These are phyloP conservation scores for Etheostoma nigrum DNA, from an alignment of 2,797 vertebrate genomes.

Conservation along the genomic window DNA sequence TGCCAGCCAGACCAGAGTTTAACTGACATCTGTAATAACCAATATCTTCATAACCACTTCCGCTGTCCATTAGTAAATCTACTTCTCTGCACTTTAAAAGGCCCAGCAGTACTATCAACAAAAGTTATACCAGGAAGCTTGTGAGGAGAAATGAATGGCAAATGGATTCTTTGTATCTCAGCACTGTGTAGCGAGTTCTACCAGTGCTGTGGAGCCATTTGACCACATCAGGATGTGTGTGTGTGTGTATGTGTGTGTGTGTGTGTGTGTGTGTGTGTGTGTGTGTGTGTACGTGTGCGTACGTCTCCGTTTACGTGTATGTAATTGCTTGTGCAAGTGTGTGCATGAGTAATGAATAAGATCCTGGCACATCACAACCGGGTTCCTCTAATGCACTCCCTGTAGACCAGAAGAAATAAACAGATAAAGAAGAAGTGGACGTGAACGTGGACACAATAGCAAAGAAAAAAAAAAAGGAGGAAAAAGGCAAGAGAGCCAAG, in stretches of 20 bases:
- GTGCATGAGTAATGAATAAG: constrained; percentile 76
- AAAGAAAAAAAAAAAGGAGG: constrained; percentile 24
- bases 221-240: constrained; percentile 46
- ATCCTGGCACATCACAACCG: constrained; percentile 74
- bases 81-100: constrained; percentile 61
- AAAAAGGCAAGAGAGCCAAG: constrained; percentile 12
- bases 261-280: constrained; percentile 28
- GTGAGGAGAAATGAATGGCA: constrained; percentile 68
- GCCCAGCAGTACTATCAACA: constrained; percentile 55
- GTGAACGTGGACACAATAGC: constrained; percentile 48
- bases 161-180: constrained; percentile 61
- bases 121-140: constrained; percentile 67
- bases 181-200: constrained; percentile 42
- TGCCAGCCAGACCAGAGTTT: constrained; percentile 21
- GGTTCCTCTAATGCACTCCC: constrained; percentile 77
- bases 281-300: neutral
- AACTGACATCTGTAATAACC: constrained; percentile 51
- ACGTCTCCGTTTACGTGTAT: constrained; percentile 14
- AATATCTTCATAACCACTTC: constrained; percentile 65
- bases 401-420: constrained; percentile 74
- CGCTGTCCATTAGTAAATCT: constrained; percentile 73
- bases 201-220: constrained; percentile 58
- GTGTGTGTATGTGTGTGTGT: constrained; percentile 33
- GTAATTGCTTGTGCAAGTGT: constrained; percentile 32
- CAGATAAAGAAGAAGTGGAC: constrained; percentile 76